Evolutionary conservation across 2,113 vertebrate species (phyloP).

Genomic region (Epinephelus lanceolatus): DNA sequence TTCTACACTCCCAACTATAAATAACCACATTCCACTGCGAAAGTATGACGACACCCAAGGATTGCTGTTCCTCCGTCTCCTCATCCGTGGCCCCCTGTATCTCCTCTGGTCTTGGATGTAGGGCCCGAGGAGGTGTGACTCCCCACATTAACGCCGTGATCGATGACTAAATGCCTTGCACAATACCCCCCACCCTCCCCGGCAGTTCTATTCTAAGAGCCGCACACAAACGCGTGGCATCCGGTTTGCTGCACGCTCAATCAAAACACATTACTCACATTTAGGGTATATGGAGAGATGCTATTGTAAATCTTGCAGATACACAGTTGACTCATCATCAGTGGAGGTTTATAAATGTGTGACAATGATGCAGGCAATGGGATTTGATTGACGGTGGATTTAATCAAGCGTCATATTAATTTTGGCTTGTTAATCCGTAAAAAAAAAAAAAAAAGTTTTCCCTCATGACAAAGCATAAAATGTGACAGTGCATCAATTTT

Average conservation of each 20-base stretch:
- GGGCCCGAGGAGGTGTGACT: constrained; percentile 60
- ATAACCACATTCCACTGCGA: constrained; percentile 35
- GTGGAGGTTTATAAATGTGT: constrained; percentile 19
- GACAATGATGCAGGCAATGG: constrained; percentile 15
- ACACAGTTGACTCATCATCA: constrained; percentile 60
- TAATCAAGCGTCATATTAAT: constrained; percentile 62
- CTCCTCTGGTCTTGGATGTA: constrained; percentile 34
- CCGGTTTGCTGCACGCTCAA: constrained; percentile 50
- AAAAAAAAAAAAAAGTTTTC: constrained; percentile 27
- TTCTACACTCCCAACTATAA: constrained; percentile 39
- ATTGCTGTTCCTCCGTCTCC: constrained; percentile 16
- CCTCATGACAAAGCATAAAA: constrained; percentile 36
- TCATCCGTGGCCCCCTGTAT: constrained; percentile 15
- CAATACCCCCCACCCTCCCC: constrained; percentile 14
- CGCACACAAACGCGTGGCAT: not conserved
- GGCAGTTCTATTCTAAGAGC: constrained; percentile 64
- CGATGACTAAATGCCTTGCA: constrained; percentile 62
- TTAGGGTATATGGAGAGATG: constrained; percentile 32
- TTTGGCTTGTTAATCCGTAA: constrained; percentile 33
- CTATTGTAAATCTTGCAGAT: constrained; percentile 36
- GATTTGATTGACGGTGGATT: constrained; percentile 49
- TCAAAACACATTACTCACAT: constrained; percentile 68
- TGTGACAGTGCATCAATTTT: not conserved
- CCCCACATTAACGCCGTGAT: constrained; percentile 62
- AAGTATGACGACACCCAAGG: constrained; percentile 37